Evolutionary conservation across 2,888 invertebrate genomes (phyloP), one percentile per base, ranked within the genome.

Genomic region (Drosophila demipolita): DNA sequence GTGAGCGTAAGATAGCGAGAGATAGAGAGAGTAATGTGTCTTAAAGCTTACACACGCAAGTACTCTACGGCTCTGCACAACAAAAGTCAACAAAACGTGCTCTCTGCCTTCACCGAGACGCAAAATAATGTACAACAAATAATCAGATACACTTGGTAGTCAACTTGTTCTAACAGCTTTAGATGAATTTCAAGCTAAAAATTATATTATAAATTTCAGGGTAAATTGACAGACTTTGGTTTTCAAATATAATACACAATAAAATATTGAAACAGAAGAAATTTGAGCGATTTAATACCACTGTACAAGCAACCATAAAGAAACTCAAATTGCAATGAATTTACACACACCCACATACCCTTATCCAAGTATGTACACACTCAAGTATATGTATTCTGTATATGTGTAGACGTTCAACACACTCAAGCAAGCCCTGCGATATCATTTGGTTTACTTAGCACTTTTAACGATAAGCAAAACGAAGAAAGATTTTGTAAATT

Each of bases 381-480:
- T 20, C 11, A 61, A 57, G 42, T 49, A 38, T 57, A 20, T 52
- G 58, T 66, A 38, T 45, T 45, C 20, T 57, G 36, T 75, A 66
- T 57, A n/a, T 52, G 57, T 45, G 61, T 68, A 58, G 52, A 33
- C 20, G 33, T 2, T 61, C 20, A 36, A 68, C 29, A 38, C 35
- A 63, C 12, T 36, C 45, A 9, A 29, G 20, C 45, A 12, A 20
- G 45, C 26, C 17, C 33, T 52, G 59, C 55, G 73, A 68, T 74
- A 74, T 36, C 68, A 66, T 73, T 72, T 63, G 53, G 78, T 88
- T 88, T 78, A 69, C 75, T 78, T 88, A 72, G 73, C 81, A 78
- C 69, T 88, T 76, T 72, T 35, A 72, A 68, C 75, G 83, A 84
- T 88, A 84, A 88, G 83, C 71, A 59, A n/a, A 20, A n/a, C 40